Evolutionary conservation across 2,797 vertebrate genomes (phyloP).

Genomic region (Nannoperca obscura): DNA sequence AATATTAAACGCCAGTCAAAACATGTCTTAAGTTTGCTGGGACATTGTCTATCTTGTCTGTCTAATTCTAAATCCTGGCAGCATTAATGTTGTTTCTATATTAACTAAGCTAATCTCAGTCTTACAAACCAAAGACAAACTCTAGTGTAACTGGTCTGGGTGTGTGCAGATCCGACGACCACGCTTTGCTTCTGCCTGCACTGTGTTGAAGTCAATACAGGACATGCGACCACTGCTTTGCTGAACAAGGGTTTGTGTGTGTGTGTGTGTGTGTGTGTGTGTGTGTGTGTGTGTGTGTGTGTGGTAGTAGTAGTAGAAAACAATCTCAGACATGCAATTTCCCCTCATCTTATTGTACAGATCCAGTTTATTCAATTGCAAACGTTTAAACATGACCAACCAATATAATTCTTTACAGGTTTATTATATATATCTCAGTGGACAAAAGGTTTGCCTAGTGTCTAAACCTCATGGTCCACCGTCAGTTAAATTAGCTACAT

Average conservation of each 20-base stretch:
- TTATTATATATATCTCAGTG: background rate
- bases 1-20: constrained; percentile 16
- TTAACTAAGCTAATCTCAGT: constrained; percentile 15
- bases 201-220: constrained; percentile 14
- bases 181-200: constrained; percentile 15
- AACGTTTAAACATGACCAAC: background rate
- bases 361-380: background rate
- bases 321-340: background rate
- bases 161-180: constrained; percentile 45
- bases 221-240: constrained; percentile 16
- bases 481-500: background rate
- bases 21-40: constrained; percentile 2
- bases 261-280: background rate
- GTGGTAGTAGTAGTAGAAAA: background rate
- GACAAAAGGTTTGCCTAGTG: background rate
- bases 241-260: constrained; percentile 18
- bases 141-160: constrained; percentile 72
- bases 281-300: constrained; percentile 7
- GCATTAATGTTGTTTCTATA: constrained; percentile 11
- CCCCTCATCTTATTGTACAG: background rate
- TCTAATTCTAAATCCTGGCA: constrained; percentile 2
- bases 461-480: background rate
- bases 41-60: constrained; percentile 48
- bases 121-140: constrained; percentile 13
- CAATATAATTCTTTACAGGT: background rate